A percentile compares a stretch with the other conserved stretches of the same genome.
Conservation (phyloP, 2,797 vertebrate species). For the Danio aesculapii region DNA sequence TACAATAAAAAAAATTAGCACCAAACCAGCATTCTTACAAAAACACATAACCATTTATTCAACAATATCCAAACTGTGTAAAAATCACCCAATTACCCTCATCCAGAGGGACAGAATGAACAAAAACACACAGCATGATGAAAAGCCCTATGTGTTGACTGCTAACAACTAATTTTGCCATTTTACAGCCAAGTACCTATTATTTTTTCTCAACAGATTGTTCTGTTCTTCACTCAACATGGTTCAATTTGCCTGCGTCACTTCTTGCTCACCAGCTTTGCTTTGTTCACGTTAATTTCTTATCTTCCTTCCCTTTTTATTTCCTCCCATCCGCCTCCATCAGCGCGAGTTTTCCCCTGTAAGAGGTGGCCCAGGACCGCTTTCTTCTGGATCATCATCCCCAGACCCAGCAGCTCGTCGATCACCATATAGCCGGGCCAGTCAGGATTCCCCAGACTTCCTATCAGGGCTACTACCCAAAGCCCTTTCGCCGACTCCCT, state of each 20-base stretch:
- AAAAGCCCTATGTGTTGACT: not conserved
- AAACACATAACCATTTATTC: no score
- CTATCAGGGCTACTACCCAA: constrained; percentile 79
- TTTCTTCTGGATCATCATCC: constrained; percentile 78
- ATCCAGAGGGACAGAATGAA: constrained; percentile 5
- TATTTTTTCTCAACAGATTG: constrained; percentile 44
- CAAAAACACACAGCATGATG: constrained; percentile 14
- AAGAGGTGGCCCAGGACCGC: constrained; percentile 72
- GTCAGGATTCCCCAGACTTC: constrained; percentile 79
- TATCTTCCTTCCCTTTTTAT: constrained; percentile 73
- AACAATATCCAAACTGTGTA: not conserved
- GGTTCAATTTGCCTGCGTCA: constrained; percentile 56
- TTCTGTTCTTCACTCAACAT: constrained; percentile 55
- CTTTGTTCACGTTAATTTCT: constrained; percentile 72
- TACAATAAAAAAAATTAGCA: no score
- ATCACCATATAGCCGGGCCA: constrained; percentile 78
- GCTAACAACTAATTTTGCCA: constrained; percentile 9
- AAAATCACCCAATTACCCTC: constrained; percentile 10
- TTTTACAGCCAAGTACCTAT: constrained; percentile 10
- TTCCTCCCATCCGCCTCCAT: constrained; percentile 72
- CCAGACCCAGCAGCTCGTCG: constrained; percentile 76
- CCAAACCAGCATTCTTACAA: no score
- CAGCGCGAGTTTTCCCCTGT: constrained; percentile 67
- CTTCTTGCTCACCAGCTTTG: constrained; percentile 68
- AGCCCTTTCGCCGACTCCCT: constrained; percentile 75